Conservation (phyloP, 2,888 invertebrate genomes). For the Athalia cordata region DNA sequence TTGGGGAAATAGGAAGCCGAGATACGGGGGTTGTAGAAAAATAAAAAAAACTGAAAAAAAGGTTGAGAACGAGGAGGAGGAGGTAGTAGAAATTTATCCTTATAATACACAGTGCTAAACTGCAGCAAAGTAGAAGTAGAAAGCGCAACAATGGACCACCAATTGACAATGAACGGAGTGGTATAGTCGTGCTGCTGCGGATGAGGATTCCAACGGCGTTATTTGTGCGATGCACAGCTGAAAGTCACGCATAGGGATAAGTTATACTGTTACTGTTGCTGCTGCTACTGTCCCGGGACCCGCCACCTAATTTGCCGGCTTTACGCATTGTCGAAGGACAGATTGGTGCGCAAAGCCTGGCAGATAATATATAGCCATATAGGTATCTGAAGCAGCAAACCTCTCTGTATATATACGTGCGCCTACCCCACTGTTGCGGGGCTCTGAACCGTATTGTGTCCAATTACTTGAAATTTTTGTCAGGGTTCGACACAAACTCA, state of each 20-base stretch:
- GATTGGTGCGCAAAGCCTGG: slow-evolving; percentile 28
- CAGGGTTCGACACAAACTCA: not conserved
- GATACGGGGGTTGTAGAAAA: too few species aligned
- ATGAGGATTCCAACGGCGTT: slow-evolving; percentile 41
- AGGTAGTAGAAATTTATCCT: too few species aligned
- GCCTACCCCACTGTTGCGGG: slow-evolving; percentile 32
- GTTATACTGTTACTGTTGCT: not conserved
- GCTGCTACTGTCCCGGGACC: slow-evolving; percentile 1
- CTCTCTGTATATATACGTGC: slow-evolving; percentile 2
- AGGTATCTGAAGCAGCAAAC: not conserved
- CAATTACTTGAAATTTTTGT: slow-evolving; percentile 30
- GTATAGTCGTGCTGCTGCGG: not conserved
- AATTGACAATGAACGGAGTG: slow-evolving; percentile 10
- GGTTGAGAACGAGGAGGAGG: not conserved
- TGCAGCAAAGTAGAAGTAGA: slow-evolving; percentile 14
- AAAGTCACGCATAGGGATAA: slow-evolving; percentile 32
- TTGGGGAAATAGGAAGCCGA: too few species aligned
- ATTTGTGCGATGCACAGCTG: slow-evolving; percentile 42
- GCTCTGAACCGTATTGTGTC: slow-evolving; percentile 37
- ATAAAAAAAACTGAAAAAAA: not conserved
- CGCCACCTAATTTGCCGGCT: slow-evolving; percentile 44
- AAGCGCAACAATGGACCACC: slow-evolving; percentile 36
- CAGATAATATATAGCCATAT: slow-evolving; percentile 38
- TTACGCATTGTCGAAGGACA: slow-evolving; percentile 44
- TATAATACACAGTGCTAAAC: not conserved